Conservation (phyloP, 92 coral and sea anemone species). For the Hydrozoanthus gracilis region DNA sequence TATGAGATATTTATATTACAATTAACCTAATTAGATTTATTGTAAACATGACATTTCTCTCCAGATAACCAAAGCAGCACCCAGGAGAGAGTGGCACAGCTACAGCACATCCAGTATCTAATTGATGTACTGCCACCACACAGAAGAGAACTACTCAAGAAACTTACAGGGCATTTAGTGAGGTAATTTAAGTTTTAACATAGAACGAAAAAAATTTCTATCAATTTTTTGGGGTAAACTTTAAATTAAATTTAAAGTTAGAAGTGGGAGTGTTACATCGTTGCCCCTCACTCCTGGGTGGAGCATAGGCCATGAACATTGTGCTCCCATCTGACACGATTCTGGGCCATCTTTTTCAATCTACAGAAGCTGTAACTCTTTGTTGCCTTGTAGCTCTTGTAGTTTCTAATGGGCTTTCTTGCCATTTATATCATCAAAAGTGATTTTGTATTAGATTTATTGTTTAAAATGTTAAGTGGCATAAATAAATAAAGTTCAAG, state of each 20-base stretch:
- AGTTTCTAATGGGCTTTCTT: too few relatives aligned
- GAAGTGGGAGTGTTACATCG: neutral
- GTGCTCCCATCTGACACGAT: too few relatives aligned
- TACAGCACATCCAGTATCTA: slow-evolving; percentile 89
- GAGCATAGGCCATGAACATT: too few relatives aligned
- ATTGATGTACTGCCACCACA: slow-evolving; percentile 83
- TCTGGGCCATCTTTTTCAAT: too few relatives aligned
- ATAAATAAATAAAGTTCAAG: too few relatives aligned
- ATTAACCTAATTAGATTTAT: neutral
- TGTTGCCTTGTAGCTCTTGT: too few relatives aligned
- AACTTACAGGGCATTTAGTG: slow-evolving; percentile 82
- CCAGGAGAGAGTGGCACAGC: slow-evolving; percentile 84
- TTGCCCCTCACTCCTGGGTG: too few relatives aligned
- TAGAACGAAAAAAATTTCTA: neutral
- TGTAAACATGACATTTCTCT: neutral
- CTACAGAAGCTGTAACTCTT: too few relatives aligned
- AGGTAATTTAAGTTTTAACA: slow-evolving; percentile 50
- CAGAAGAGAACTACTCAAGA: slow-evolving; percentile 76
- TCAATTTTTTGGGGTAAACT: neutral
- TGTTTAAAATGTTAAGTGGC: too few relatives aligned
- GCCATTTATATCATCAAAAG: too few relatives aligned
- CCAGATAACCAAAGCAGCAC: slow-evolving; percentile 86
- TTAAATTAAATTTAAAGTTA: neutral
- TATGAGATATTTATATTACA: too few relatives aligned
- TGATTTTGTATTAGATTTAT: too few relatives aligned